Conservation (phyloP, 2,113 vertebrate species). For the Myocastor coypus region DNA sequence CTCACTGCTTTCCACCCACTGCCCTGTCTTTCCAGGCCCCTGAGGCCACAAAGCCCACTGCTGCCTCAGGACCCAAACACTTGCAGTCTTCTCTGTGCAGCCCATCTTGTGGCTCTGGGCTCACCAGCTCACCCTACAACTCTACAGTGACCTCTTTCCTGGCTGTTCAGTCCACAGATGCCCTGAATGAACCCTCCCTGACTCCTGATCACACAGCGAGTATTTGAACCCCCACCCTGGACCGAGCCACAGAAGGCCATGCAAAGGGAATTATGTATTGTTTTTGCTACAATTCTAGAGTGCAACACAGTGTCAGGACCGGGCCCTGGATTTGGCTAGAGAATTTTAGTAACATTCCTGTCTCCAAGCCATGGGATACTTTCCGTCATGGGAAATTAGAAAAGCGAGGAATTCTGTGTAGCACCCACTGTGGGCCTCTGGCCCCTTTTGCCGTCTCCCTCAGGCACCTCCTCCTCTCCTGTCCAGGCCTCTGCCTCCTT, state of each 20-base stretch:
- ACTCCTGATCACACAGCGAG: neutral
- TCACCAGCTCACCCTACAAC: neutral
- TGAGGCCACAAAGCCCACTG: neutral
- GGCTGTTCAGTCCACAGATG: neutral
- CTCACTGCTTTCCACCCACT: neutral
- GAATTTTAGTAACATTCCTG: neutral
- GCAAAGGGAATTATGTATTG: neutral
- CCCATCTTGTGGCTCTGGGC: neutral
- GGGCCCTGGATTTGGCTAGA: neutral
- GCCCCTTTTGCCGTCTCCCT: neutral
- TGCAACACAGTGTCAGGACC: neutral
- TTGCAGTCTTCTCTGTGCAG: neutral
- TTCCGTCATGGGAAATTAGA: neutral
- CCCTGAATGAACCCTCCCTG: accelerated
- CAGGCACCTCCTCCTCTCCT: neutral
- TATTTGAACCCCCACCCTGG: neutral
- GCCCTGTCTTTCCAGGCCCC: neutral
- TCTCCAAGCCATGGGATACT: neutral
- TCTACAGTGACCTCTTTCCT: neutral
- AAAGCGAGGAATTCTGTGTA: neutral
- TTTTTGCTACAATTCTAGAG: neutral
- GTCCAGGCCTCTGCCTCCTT: neutral
- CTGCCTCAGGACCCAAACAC: neutral
- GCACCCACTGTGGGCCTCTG: neutral
- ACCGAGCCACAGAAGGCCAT: neutral